Evolutionary conservation across 2,888 invertebrate genomes (phyloP).

Genomic region (Thalpophila matura): DNA sequence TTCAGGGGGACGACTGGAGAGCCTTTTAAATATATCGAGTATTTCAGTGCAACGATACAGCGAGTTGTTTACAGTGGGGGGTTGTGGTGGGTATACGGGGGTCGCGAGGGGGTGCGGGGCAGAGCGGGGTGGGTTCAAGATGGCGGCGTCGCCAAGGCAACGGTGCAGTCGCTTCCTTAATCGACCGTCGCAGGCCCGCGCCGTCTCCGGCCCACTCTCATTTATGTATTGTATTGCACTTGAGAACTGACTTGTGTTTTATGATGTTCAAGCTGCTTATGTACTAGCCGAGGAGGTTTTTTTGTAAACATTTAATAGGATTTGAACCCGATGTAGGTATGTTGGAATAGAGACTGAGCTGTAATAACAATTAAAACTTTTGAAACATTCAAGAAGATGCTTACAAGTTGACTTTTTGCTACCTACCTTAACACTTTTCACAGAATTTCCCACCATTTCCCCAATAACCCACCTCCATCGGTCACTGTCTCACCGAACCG

Average conservation of each 20-base stretch:
- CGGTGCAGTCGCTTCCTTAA: slow-evolving; percentile 90
- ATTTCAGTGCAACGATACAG: slow-evolving; percentile 90
- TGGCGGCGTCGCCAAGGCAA: slow-evolving; percentile 89
- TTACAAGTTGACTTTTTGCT: background rate
- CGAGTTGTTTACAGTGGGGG: slow-evolving; percentile 87
- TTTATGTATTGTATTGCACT: slow-evolving; percentile 89
- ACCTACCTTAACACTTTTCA: background rate
- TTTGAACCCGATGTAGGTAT: background rate
- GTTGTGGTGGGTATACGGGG: slow-evolving; percentile 59
- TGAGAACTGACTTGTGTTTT: slow-evolving; percentile 76
- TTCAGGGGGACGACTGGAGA: slow-evolving; percentile 76
- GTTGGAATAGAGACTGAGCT: background rate
- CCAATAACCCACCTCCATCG: slow-evolving; percentile 31
- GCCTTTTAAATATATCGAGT: slow-evolving; percentile 89
- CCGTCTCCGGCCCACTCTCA: slow-evolving; percentile 77
- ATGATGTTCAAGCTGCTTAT: slow-evolving; percentile 62
- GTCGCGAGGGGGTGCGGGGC: slow-evolving; percentile 60
- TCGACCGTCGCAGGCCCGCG: slow-evolving; percentile 87
- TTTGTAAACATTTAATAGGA: slow-evolving; percentile 10
- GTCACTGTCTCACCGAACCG: slow-evolving; percentile 31
- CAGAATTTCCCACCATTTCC: background rate
- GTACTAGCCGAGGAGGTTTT: slow-evolving; percentile 7
- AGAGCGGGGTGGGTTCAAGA: slow-evolving; percentile 80
- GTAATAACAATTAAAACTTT: background rate
- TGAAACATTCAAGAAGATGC: background rate